Evolutionary conservation across 2,797 vertebrate genomes (phyloP).

Genomic region (Pampus argenteus): DNA sequence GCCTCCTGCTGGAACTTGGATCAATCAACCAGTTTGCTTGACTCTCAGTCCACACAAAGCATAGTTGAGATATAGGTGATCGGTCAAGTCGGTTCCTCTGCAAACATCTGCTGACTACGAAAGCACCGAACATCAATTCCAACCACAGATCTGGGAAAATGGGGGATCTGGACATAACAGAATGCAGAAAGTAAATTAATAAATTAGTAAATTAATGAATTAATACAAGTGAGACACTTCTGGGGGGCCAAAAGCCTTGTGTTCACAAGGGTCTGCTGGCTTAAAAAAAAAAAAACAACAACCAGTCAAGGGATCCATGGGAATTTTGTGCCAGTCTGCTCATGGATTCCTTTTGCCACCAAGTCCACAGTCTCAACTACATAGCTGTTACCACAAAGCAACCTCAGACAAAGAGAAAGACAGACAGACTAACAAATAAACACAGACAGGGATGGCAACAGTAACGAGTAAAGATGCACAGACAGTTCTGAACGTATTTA

Average conservation of each 20-base stretch:
- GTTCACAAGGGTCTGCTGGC: constrained; percentile 35
- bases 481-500: constrained; percentile 46
- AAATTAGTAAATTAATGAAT: constrained; percentile 2
- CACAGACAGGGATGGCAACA: constrained; percentile 20
- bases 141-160: not conserved
- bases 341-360: constrained; percentile 41
- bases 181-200: not conserved
- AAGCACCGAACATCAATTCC: not conserved
- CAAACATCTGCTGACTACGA: too few relatives aligned
- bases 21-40: not conserved
- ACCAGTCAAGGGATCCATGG: constrained; percentile 17
- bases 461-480: constrained; percentile 24
- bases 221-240: not conserved
- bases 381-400: constrained; percentile 51
- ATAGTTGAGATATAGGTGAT: not conserved
- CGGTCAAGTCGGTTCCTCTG: too few relatives aligned
- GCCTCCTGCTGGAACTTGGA: too few relatives aligned
- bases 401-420: constrained; percentile 58
- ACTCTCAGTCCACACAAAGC: not conserved
- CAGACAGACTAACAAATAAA: constrained; percentile 45
- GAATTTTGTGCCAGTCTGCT: constrained; percentile 43
- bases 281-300: constrained; percentile 21
- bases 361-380: constrained; percentile 57
- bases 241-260: constrained; percentile 21
- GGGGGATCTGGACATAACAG: not conserved